These are phyloP conservation scores for Erebia aethiops DNA, from an alignment of 2,888 invertebrate genomes.

Conservation along the genomic window DNA sequence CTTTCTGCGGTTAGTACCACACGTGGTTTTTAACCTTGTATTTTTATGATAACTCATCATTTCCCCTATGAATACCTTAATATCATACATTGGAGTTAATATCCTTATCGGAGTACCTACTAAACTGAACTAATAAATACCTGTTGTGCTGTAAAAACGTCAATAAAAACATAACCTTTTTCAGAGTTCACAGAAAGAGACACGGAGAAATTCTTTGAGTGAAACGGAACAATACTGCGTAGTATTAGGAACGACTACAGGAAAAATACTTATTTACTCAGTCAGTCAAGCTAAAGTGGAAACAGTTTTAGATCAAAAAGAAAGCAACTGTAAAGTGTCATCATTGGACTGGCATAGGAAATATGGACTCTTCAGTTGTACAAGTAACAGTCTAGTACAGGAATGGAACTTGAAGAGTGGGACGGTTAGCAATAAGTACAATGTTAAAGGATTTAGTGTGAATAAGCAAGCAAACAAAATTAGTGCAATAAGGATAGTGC, in stretches of 20 bases:
- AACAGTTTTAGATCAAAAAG: conserved; percentile 76
- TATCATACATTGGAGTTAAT: not conserved
- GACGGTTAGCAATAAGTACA: conserved; percentile 76
- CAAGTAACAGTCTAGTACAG: conserved; percentile 76
- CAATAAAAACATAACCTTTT: conserved; percentile 49
- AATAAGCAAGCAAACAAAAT: conserved; percentile 80
- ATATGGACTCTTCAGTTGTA: conserved; percentile 80
- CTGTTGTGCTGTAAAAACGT: not conserved
- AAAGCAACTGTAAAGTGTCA: conserved; percentile 59
- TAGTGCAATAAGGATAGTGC: conserved; percentile 84
- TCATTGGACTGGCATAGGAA: conserved; percentile 84
- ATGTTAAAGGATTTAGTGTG: conserved; percentile 85
- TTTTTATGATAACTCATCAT: not conserved
- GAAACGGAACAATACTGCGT: conserved; percentile 77
- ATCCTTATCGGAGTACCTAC: not conserved
- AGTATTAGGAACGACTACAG: conserved; percentile 88
- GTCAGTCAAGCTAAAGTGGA: conserved; percentile 85
- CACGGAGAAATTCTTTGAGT: conserved; percentile 56
- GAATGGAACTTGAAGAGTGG: conserved; percentile 81
- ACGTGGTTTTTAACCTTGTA: conserved; percentile 58
- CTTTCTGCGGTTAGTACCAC: conserved; percentile 72
- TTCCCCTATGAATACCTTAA: not conserved
- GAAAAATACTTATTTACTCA: conserved; percentile 88
- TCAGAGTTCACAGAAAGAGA: conserved; percentile 46
- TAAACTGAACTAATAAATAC: not conserved